Evolutionary conservation across 2,888 invertebrate species (phyloP), one percentile per base, ranked within the genome.

Genomic region (Mesorhabditis spiculigera): DNA sequence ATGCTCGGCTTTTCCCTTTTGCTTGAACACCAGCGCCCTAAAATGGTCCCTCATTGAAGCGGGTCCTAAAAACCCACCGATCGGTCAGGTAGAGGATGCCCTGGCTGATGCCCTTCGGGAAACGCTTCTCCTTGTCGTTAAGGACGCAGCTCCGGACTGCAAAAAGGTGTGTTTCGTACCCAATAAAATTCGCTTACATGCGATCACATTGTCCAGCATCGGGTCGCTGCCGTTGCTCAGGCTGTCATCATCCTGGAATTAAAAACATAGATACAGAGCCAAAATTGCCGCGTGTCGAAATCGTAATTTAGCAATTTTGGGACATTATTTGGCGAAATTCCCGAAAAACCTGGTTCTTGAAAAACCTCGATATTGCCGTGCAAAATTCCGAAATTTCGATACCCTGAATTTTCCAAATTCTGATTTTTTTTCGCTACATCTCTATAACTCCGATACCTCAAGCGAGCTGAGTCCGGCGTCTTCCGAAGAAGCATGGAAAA

Each of bases 141-240:
- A 84, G 73, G 6, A 80, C 78, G 68, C 84, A 84, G 41, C 78
- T 78, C 5, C 82, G 74, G 71, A 79, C 82, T 82, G 70, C n/a
- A 73, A 82, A 64, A 65, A n/a, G 8, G 28, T 6, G 6, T 43
- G 58, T 43, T 58, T 41, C 43, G 61, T 10, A 43, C 43, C n/a
- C 44, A 45, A 10, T 10, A 13, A 43, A 65, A 65, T 65, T 8
- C n/a, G 71, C 75, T 75, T 41, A 77, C 75, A 76, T 43, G 77
- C 74, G 63, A 78, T 75, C 16, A 78, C 77, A 66, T 73, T 74
- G 61, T 77, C 77, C 68, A 78, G 74, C 16, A 77, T 72, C 4
- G 77, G 77, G 62, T 76, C 73, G 28, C 28, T 28, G 4, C 73
- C 77, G 41, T 67, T 71, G 16, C 67, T 61, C 41, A 69, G 62